phyloP scores from a whole-genome alignment of 92 coral and sea anemone genomes.

The Palythoa grandiflora region DNA sequence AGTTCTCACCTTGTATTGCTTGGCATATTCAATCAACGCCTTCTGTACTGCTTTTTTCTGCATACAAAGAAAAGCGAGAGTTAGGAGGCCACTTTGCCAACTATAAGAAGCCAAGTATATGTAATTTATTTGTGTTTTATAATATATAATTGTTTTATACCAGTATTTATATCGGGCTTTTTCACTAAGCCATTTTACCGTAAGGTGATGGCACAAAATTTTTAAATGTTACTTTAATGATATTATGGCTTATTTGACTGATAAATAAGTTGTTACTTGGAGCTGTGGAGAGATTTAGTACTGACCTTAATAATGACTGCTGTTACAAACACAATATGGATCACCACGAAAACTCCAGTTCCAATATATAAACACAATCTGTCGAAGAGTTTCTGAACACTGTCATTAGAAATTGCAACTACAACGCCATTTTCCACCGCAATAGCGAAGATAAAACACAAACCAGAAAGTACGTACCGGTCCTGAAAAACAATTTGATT shows the following conservation, averaged over 20 bases:
- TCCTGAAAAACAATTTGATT: constrained; percentile 47
- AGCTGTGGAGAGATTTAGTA: not conserved
- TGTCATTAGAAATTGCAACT: constrained; percentile 45
- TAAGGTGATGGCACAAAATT: too few species aligned
- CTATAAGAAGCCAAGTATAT: not conserved
- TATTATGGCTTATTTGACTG: not conserved
- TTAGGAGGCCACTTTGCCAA: not conserved
- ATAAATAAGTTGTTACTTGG: not conserved
- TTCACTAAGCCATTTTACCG: too few species aligned
- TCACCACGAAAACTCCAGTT: constrained; percentile 53
- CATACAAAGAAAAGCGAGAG: not conserved
- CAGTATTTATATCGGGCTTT: too few species aligned
- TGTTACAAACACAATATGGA: constrained; percentile 48
- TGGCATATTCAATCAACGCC: constrained; percentile 1
- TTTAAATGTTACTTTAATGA: too few species aligned
- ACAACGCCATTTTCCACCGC: constrained; percentile 80
- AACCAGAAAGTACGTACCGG: constrained; percentile 72
- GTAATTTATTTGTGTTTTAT: too few species aligned
- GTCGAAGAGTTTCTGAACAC: constrained; percentile 61
- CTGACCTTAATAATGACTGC: constrained; percentile 64
- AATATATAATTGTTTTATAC: too few species aligned
- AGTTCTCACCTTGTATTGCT: constrained; percentile 27
- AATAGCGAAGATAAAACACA: constrained; percentile 68
- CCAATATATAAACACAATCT: constrained; percentile 59
- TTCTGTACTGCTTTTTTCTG: constrained; percentile 22